A percentile compares a stretch with the other conserved stretches of the same genome.
These are phyloP conservation scores for Gobio gobio DNA, from an alignment of 2,113 vertebrate species.

Conservation along the genomic window DNA sequence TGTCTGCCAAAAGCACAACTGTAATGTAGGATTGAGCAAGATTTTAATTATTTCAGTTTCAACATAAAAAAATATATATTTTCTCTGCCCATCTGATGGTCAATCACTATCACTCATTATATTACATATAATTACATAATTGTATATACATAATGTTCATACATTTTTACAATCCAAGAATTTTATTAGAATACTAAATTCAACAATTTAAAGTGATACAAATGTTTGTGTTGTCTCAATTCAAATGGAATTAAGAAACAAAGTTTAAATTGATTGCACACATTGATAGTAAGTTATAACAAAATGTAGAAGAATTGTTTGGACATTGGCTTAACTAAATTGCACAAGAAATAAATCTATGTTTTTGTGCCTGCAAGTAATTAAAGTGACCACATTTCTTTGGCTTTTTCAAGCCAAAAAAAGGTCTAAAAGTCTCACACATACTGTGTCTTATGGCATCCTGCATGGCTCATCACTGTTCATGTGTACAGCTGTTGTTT, in stretches of 20 bases:
- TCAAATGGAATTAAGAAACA: neutral
- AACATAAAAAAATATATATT: too few relatives aligned
- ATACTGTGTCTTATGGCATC: neutral
- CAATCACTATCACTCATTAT: neutral
- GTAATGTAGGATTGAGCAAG: too few relatives aligned
- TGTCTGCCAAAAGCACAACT: too few relatives aligned
- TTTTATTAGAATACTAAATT: neutral
- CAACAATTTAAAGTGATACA: neutral
- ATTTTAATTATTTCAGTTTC: too few relatives aligned
- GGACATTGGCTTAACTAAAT: neutral
- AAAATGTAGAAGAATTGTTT: neutral
- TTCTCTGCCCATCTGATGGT: neutral
- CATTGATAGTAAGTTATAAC: neutral
- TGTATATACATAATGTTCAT: neutral
- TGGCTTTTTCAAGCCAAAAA: neutral
- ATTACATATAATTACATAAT: neutral
- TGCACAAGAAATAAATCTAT: neutral
- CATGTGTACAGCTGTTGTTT: slow-evolving; percentile 57
- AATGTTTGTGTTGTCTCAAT: neutral
- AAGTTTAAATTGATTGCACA: neutral
- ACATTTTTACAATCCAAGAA: neutral
- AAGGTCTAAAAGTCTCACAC: neutral
- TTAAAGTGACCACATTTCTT: neutral
- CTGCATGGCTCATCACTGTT: slow-evolving; percentile 26
- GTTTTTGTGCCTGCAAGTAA: neutral